Conservation (phyloP, 2,797 vertebrate species). For the Myripristis jacobus region DNA sequence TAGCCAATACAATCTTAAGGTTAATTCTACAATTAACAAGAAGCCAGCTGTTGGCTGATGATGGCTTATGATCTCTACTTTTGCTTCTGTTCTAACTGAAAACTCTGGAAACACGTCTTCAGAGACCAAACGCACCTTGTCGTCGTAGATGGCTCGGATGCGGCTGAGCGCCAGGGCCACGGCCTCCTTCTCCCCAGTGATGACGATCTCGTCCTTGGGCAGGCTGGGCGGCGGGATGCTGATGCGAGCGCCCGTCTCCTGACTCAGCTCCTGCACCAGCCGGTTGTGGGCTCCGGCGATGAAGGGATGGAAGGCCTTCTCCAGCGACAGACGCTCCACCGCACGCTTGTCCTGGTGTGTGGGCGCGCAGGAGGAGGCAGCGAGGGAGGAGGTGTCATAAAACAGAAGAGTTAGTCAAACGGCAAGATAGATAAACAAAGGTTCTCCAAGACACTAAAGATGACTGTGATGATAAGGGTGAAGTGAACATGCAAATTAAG, state of each 20-base stretch:
- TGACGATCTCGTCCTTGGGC: slow-evolving; percentile 85
- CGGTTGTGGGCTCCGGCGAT: slow-evolving; percentile 83
- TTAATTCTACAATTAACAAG: background rate
- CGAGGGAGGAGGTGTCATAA: background rate
- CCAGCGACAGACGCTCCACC: slow-evolving; percentile 83
- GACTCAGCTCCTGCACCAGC: slow-evolving; percentile 83
- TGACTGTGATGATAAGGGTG: background rate
- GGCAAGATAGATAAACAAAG: background rate
- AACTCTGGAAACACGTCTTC: rapidly evolving
- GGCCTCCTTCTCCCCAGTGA: slow-evolving; percentile 86
- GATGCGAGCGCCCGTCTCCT: slow-evolving; percentile 84
- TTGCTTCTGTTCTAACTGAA: background rate
- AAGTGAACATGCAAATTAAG: background rate
- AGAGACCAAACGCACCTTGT: slow-evolving; percentile 75
- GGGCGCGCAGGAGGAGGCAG: background rate
- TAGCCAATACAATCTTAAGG: background rate
- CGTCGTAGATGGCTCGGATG: slow-evolving; percentile 84
- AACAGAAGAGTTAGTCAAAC: background rate
- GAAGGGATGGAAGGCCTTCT: slow-evolving; percentile 86
- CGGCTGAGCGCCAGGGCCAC: slow-evolving; percentile 80
- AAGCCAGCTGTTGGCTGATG: background rate
- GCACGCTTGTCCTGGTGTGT: slow-evolving; percentile 84
- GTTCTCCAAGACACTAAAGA: background rate
- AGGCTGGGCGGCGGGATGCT: slow-evolving; percentile 84
- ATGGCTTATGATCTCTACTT: background rate